Base-by-base conservation (phyloP, 1,140 invertebrate genomes). In the Diplogasteroides magnus region DNA sequence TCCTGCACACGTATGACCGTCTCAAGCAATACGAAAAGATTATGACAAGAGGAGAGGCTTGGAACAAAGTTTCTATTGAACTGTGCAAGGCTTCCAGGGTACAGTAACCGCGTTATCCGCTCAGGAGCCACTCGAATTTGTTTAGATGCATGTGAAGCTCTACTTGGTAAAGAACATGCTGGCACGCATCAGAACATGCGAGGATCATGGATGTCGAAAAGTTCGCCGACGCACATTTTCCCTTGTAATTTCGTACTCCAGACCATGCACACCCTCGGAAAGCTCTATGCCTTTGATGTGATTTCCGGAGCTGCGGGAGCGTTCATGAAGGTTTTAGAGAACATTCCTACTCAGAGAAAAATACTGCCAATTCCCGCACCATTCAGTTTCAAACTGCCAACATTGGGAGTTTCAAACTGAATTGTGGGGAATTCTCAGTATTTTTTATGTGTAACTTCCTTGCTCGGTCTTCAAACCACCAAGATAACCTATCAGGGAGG, bases 51-150 rank as follows among this genome's bases (percentile, higher is more conserved):
- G 71, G 78, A 57, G 64, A 74, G 26, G 79, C 79, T 0, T 81
- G 78, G 77, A 82, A 82, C 61, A 68, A 81, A 60, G 55, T 64
- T 25, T 76, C 68, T 25, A 72, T 81, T 13, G 80, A 77, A 25
- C 66, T 78, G 71, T 70, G 57, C 29, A 80, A 74, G 67, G 77
- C 81, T 13, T 31, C 76, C 15, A 69, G 71, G 32, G 79, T 0
- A 72, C 79, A 37, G 79, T 6, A 61, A 61, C 23, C 19, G 37
- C 19, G 37, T 48, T 48, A 6, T 48, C 6, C 19, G 37, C 6
- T 19, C 6, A 61, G 23, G 6, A 26, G 6, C 23, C n/a, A n/a
- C n/a, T n/a, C 0, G 23, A 29, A 61, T 14, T 26, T 61, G 25
- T 23, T n/a, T n/a, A 60, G 64, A 32, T 28, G 1, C 70, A 72